phyloP scores from a whole-genome alignment of 1,140 invertebrate genomes.

The Teleogryllus occipitalis region DNA sequence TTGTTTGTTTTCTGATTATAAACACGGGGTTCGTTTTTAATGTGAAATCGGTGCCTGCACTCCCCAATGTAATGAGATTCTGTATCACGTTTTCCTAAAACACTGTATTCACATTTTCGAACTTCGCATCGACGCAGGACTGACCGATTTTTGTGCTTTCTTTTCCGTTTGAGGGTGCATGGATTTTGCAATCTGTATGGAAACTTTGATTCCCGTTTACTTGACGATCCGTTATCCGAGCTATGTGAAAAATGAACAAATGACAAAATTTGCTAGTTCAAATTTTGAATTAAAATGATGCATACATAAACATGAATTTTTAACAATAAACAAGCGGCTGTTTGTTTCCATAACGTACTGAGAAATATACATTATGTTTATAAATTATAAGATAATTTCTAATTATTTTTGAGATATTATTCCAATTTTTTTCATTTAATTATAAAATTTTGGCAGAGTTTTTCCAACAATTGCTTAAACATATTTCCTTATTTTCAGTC shows the following conservation, averaged over 20 bases:
- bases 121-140: neutral
- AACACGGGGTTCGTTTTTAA: neutral
- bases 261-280: no score
- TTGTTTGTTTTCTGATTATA: conserved; percentile 2
- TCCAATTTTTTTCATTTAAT: no score
- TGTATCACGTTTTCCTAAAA: neutral
- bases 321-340: no score
- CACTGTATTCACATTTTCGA: neutral
- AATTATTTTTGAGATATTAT: no score
- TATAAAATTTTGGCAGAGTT: no score
- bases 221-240: neutral
- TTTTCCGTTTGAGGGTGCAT: neutral
- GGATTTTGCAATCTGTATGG: neutral
- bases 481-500: no score
- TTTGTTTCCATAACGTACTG: no score
- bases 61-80: neutral
- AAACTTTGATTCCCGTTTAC: neutral
- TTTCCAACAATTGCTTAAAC: no score
- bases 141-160: neutral
- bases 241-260: neutral
- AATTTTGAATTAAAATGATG: no score
- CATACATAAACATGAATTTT: no score
- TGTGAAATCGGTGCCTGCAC: neutral
- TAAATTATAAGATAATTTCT: no score
- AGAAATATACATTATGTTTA: no score